A percentile compares a stretch with the other conserved stretches of the same genome.
These are phyloP conservation scores for Molorchus minor DNA, from an alignment of 2,888 invertebrate genomes.

Conservation along the genomic window DNA sequence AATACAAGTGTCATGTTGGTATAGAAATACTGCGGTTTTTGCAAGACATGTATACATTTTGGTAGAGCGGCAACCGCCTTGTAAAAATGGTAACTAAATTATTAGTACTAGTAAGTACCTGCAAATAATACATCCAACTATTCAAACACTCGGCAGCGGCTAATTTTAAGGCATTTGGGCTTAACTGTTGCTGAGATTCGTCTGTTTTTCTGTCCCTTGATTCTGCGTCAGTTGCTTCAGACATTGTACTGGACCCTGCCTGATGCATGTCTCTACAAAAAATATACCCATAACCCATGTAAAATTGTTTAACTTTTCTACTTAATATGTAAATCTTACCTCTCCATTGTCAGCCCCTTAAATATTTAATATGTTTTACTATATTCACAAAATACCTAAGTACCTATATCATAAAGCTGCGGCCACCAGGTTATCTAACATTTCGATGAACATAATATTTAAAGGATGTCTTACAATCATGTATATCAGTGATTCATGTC, in stretches of 20 bases:
- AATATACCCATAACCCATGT: too few species aligned
- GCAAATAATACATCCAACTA: constrained; percentile 62
- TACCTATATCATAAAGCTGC: too few species aligned
- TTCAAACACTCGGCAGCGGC: constrained; percentile 62
- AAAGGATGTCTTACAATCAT: too few species aligned
- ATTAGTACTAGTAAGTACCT: constrained; percentile 46
- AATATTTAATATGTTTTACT: too few species aligned
- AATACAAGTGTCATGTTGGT: too few species aligned
- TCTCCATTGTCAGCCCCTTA: constrained; percentile 6
- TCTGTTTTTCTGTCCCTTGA: constrained; percentile 43
- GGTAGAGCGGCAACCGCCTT: not conserved
- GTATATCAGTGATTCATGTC: too few species aligned
- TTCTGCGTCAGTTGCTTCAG: constrained; percentile 39
- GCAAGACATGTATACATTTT: not conserved
- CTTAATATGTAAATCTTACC: constrained; percentile 8
- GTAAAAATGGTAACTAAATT: not conserved
- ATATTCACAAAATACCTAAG: too few species aligned
- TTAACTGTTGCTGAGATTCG: constrained; percentile 55
- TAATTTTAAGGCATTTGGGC: constrained; percentile 62
- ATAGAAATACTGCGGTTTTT: too few species aligned
- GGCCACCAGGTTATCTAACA: too few species aligned
- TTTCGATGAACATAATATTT: too few species aligned
- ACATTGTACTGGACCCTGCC: constrained; percentile 32
- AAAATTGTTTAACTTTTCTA: not conserved
- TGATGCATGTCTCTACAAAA: constrained; percentile 35